phyloP scores from a whole-genome alignment of 2,797 vertebrate genomes.

The Lithobates sylvaticus region DNA sequence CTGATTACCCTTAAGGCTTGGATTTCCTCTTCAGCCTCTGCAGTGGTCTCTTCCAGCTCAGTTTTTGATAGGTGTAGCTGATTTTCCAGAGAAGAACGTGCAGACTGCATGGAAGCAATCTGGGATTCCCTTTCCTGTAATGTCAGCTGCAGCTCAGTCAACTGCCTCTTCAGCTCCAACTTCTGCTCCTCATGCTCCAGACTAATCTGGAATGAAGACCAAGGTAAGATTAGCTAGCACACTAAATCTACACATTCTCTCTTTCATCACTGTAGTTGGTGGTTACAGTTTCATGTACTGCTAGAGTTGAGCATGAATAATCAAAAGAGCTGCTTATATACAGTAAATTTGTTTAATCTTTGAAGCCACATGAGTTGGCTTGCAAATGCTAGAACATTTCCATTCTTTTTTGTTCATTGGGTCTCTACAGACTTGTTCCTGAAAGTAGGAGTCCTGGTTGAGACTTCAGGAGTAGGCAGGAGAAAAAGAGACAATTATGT shows the following conservation, averaged over 20 bases:
- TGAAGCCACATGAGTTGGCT: too few species aligned
- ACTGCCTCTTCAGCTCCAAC: conserved; percentile 91
- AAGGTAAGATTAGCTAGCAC: not conserved
- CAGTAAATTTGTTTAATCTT: too few species aligned
- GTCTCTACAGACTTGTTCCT: too few species aligned
- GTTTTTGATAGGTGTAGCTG: conserved; percentile 94
- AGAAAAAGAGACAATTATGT: too few species aligned
- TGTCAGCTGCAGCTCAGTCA: conserved; percentile 91
- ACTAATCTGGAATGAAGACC: conserved; percentile 80
- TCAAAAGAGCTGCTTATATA: not conserved
- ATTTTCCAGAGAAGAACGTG: conserved; percentile 88
- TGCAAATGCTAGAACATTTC: too few species aligned
- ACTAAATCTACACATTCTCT: not conserved
- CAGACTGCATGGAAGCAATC: conserved; percentile 89
- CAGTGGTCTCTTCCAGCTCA: conserved; percentile 92
- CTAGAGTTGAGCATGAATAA: not conserved
- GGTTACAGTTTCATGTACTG: too few species aligned
- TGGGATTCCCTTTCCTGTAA: conserved; percentile 93
- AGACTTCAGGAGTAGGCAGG: too few species aligned
- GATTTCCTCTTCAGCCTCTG: conserved; percentile 95
- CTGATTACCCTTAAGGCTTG: conserved; percentile 87
- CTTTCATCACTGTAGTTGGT: too few species aligned
- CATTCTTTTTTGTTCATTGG: too few species aligned
- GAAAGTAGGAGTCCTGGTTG: too few species aligned
- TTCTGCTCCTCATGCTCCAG: conserved; percentile 94